phyloP scores from a whole-genome alignment of 2,797 vertebrate genomes.

The Sebastes wilsoni region DNA sequence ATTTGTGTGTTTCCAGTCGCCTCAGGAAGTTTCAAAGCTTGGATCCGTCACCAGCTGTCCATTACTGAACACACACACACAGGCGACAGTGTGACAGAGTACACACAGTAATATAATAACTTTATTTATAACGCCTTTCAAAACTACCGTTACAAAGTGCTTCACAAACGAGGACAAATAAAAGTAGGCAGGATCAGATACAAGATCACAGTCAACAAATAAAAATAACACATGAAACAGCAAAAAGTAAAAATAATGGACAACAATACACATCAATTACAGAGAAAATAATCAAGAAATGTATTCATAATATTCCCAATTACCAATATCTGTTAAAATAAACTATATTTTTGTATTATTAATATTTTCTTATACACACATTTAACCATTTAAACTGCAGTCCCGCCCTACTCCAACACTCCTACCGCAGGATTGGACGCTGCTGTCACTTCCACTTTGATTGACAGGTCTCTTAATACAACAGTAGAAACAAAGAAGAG shows the following conservation, averaged over 20 bases:
- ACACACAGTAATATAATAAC: neutral
- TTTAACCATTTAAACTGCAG: neutral
- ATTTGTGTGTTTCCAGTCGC: constrained; percentile 16
- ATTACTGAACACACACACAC: constrained; percentile 30
- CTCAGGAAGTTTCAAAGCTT: constrained; percentile 34
- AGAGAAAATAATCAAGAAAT: neutral
- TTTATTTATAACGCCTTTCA: no score
- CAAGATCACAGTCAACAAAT: no score
- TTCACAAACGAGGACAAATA: neutral
- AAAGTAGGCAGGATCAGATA: no score
- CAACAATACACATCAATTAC: no score
- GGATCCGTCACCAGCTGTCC: constrained; percentile 51
- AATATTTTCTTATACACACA: neutral
- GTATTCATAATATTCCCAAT: neutral
- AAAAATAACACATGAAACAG: no score
- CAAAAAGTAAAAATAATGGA: neutral
- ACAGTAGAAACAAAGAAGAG: neutral
- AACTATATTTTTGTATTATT: neutral
- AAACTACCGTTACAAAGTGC: no score
- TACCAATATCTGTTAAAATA: no score
- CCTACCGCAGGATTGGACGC: neutral
- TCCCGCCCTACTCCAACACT: neutral
- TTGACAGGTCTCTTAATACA: neutral
- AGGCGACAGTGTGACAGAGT: neutral
- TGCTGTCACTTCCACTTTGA: neutral